Percentiles rank a stretch among this genome's conserved stretches.
Evolutionary conservation across 1,140 invertebrate species (phyloP).

Genomic region (Atta cephalotes): DNA sequence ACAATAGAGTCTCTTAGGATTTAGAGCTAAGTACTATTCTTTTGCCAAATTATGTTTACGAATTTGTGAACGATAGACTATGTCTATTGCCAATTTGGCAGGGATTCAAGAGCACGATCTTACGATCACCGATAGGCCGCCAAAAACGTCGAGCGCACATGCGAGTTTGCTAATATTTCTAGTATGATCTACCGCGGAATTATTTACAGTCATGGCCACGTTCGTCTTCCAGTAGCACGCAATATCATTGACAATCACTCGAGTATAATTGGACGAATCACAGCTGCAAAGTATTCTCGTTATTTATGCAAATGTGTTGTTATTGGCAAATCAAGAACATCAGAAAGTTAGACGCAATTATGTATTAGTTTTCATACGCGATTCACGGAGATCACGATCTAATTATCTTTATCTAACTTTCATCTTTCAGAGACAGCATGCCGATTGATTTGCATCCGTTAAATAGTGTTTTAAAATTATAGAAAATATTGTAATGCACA

Average conservation of each 20-base stretch:
- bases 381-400: background rate
- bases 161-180: conserved; percentile 22
- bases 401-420: conserved; percentile 5
- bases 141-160: conserved; percentile 32
- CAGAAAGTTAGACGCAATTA: background rate
- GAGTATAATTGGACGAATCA: conserved; percentile 32
- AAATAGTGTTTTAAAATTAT: conserved; percentile 6
- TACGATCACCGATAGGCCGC: conserved; percentile 27
- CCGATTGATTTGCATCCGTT: background rate
- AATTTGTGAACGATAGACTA: conserved; percentile 32
- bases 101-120: background rate
- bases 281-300: background rate
- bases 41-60: conserved; percentile 40
- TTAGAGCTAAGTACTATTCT: background rate
- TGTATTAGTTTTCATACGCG: conserved; percentile 11
- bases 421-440: conserved; percentile 1
- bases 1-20: background rate
- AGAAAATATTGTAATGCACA: background rate
- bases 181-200: conserved; percentile 40
- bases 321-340: conserved; percentile 13
- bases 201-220: conserved; percentile 52
- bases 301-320: conserved; percentile 27
- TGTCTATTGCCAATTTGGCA: conserved; percentile 41
- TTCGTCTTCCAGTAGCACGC: conserved; percentile 28
- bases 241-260: background rate